Conservation (phyloP, 2,888 invertebrate species). For the Petrolisthes manimaculis region DNA sequence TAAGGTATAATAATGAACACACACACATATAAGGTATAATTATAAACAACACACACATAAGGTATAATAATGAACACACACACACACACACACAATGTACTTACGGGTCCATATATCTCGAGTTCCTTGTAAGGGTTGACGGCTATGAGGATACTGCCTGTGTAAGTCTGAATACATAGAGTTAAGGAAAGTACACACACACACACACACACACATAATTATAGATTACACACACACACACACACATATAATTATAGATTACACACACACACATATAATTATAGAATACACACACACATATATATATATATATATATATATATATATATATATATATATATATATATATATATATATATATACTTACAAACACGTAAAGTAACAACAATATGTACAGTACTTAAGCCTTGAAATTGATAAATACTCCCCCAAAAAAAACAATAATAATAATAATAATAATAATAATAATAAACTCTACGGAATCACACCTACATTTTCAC, state of each 20-base stretch:
- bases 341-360: no score
- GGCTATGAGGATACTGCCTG: conserved; percentile 91
- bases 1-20: neutral
- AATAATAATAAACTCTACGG: no score
- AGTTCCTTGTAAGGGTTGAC: conserved; percentile 95
- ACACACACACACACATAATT: neutral
- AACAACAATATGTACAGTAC: neutral
- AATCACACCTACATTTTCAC: no score
- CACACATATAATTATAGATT: neutral
- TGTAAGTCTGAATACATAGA: conserved; percentile 81
- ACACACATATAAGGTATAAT: neutral
- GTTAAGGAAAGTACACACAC: conserved; percentile 26
- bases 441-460: neutral
- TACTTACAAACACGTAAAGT: neutral
- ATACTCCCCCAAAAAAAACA: no score
- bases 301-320: no score
- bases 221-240: neutral
- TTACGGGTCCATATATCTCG: conserved; percentile 88
- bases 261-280: neutral
- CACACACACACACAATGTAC: conserved; percentile 69
- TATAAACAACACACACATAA: neutral
- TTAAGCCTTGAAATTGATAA: no score
- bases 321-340: no score
- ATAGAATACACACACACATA: neutral
- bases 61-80: neutral